Evolutionary conservation across 2,888 invertebrate genomes (phyloP), one percentile per base, ranked within the genome.

Genomic region (Aporophyla nigra): DNA sequence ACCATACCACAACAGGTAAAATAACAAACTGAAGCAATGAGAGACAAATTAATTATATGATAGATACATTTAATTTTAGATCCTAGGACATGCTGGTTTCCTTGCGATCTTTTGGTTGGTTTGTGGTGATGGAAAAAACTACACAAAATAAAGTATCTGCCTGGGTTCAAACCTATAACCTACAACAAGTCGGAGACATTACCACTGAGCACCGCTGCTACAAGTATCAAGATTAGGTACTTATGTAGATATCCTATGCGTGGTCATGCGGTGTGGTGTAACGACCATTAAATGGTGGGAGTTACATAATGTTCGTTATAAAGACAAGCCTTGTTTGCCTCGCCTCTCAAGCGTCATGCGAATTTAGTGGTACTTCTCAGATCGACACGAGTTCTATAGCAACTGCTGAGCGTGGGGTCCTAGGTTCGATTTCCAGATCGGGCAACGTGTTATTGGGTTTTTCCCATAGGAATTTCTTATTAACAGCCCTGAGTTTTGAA

Each of bases 191-290:
- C 58, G 27, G 59, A 33, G 6, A 2, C 1, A 21, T 19, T 33
- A 59, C 59, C 59, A 33, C 27, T 33, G 10, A 5, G 9, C 19
- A 16, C 33, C 1, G 33, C 33, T 0, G 21, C 51, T 21, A 16
- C 7, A 9, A n/a, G 63, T 46, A 46, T 53, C 68, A 56, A 19
- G 43, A 33, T 54, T 2, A 12, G n/a, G 10, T 46, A n/a, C 16
- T 27, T 43, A 43, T 43, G 10, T 19, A 43, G 33, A 56, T 70
- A n/a, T 40, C 0, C 40, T 72, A 72, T 72, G 74, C 72, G 16
- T 53, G 33, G 46, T 62, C 74, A 74, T 53, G 61, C 24, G 5
- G 27, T 27, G 19, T 71, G 59, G 43, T 43, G 51, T 14, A 71
- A 71, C 9, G 2, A 1, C 40, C 53, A 71, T 74, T 61, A 71